Conservation (phyloP, 2,797 vertebrate species). For the Chaenodraco wilsoni region DNA sequence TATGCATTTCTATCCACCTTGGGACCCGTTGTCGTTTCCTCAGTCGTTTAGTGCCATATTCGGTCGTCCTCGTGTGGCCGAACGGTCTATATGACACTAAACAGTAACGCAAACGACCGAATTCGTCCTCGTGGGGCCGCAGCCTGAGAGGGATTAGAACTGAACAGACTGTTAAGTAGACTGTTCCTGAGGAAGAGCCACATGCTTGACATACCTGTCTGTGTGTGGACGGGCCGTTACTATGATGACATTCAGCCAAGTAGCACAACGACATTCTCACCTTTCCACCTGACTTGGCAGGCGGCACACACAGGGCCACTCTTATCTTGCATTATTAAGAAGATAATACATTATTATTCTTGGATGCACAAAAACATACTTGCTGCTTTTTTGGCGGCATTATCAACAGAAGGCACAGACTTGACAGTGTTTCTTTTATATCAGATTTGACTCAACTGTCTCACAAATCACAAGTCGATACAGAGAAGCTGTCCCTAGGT, state of each 20-base stretch:
- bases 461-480: background rate
- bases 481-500: background rate
- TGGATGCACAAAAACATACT: background rate
- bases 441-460: background rate
- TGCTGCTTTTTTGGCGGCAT: background rate
- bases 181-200: background rate
- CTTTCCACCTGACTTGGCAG: conserved; percentile 52
- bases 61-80: too few relatives aligned
- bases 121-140: too few relatives aligned
- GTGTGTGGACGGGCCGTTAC: too few relatives aligned
- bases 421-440: conserved; percentile 38
- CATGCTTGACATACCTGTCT: background rate
- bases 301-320: conserved; percentile 22
- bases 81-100: too few relatives aligned
- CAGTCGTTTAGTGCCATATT: too few relatives aligned
- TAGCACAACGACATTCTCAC: conserved; percentile 24
- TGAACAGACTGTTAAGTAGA: background rate
- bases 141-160: too few relatives aligned
- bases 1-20: too few relatives aligned
- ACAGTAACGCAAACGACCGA: too few relatives aligned
- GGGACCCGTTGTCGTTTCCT: too few relatives aligned
- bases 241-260: conserved; percentile 65
- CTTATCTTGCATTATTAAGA: conserved; percentile 1
- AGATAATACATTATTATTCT: conserved; percentile 43
- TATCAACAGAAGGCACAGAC: background rate